A percentile compares a stretch with the other conserved stretches of the same genome.
Evolutionary conservation across 2,113 vertebrate species (phyloP).

Genomic region (Uria lomvia): DNA sequence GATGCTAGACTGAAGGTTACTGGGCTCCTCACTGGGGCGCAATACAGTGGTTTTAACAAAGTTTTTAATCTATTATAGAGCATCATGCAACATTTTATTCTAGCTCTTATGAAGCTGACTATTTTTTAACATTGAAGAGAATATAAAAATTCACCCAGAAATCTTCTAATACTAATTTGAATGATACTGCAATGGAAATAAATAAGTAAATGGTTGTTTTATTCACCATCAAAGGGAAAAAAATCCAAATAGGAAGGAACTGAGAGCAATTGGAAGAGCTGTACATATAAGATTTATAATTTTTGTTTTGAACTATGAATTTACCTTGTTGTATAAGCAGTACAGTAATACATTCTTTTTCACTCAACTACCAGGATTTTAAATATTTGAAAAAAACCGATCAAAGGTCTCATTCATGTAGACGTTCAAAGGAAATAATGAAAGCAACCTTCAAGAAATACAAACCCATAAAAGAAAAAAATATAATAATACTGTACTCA

Average conservation of each 20-base stretch:
- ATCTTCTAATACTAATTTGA: background rate
- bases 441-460: background rate
- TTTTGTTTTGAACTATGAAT: background rate
- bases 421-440: background rate
- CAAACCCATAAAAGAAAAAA: background rate
- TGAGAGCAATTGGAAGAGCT: background rate
- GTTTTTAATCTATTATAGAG: background rate
- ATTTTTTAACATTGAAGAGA: background rate
- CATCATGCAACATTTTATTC: background rate
- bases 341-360: background rate
- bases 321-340: background rate
- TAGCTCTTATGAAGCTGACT: background rate
- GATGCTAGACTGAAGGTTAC: background rate
- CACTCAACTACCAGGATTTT: background rate
- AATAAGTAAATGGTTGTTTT: background rate
- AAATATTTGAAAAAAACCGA: background rate
- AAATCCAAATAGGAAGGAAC: background rate
- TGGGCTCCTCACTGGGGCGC: background rate
- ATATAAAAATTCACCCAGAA: background rate
- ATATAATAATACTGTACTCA: conserved; percentile 32
- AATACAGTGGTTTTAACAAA: background rate
- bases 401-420: background rate
- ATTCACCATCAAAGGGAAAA: background rate
- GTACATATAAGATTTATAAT: background rate
- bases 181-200: background rate